Evolutionary conservation across 2,888 invertebrate species (phyloP).

Genomic region (Aquatica leii): DNA sequence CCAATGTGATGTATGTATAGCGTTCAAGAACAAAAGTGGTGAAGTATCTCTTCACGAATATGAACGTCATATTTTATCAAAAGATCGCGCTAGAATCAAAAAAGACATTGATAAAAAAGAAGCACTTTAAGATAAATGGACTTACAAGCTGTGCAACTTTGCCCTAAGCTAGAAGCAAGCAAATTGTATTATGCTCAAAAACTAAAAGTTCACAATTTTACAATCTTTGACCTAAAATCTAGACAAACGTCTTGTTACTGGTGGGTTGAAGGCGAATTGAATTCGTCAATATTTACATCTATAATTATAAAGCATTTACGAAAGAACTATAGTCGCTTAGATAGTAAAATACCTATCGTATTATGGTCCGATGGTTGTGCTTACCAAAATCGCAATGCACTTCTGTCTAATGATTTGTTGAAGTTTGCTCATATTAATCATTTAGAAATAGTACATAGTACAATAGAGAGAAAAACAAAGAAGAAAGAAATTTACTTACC

Average conservation of each 20-base stretch:
- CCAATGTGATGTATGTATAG: background rate
- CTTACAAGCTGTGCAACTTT: background rate
- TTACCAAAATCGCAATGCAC: background rate
- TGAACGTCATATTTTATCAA: constrained; percentile 6
- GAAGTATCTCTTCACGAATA: constrained; percentile 3
- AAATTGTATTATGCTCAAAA: constrained; percentile 9
- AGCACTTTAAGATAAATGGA: background rate
- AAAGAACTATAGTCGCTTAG: background rate
- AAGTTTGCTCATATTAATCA: background rate
- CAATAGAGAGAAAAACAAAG: background rate
- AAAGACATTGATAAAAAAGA: constrained; percentile 1
- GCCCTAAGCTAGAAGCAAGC: background rate
- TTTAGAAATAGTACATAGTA: background rate
- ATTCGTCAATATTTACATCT: constrained; percentile 2
- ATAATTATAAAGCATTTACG: no score
- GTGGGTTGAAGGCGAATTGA: constrained; percentile 3
- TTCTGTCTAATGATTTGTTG: background rate
- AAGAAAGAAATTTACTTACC: background rate
- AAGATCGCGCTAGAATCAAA: constrained; percentile 2
- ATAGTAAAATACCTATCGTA: background rate
- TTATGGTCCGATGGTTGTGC: background rate
- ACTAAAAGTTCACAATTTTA: constrained; percentile 6
- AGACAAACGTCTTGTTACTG: constrained; percentile 4
- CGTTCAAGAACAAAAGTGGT: constrained; percentile 7
- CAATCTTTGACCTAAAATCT: constrained; percentile 2